Base-by-base conservation (phyloP, 2,113 vertebrate species). In the Zingel zingel region DNA sequence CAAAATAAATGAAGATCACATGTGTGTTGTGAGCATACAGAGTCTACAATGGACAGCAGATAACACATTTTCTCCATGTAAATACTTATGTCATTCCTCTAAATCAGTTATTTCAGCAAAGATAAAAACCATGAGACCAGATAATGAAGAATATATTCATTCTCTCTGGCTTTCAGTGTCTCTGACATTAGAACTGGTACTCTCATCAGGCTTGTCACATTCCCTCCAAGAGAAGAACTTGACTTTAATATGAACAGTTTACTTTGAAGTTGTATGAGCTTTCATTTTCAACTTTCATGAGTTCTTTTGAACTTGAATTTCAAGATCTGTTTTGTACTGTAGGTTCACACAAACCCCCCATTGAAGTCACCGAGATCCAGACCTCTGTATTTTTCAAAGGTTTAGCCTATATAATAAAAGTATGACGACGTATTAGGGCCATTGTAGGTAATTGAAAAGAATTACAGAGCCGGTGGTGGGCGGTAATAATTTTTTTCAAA, bases 171-270 rank as follows among this genome's bases (percentile, higher is more conserved):
- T 33, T 61, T 39, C 18, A 16, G 45, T 50, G 23, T 63, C 48
- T 51, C 14, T 36, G 18, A 18, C 50, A 39, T 36, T 9, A 23
- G 51, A 57, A 62, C 21, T 62, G 58, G 47, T 45, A 4, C 33
- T 77, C 36, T 50, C 15, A 61, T 78, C 36, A 56, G 50, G 4
- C 14, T 36, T 25, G 21, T 13, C 33, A 56, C 11, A 21, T 27
- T 64, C 50, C 50, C 5, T 79, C 23, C 25, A 23, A 50, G n/a
- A 58, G 25, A 59, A 23, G 45, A 67, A 53, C 18, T 39, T 12
- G 16, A 16, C 15, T 65, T 57, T 57, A 73, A 73, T 39, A 13
- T 73, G 7, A 57, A 57, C 58, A 18, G 30, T 54, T 76, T 53
- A 23, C 36, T 21, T 45, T 76, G 50, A 47, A 48, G 51, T 47